Conservation (phyloP, 2,797 vertebrate genomes). For the Manis javanica region DNA sequence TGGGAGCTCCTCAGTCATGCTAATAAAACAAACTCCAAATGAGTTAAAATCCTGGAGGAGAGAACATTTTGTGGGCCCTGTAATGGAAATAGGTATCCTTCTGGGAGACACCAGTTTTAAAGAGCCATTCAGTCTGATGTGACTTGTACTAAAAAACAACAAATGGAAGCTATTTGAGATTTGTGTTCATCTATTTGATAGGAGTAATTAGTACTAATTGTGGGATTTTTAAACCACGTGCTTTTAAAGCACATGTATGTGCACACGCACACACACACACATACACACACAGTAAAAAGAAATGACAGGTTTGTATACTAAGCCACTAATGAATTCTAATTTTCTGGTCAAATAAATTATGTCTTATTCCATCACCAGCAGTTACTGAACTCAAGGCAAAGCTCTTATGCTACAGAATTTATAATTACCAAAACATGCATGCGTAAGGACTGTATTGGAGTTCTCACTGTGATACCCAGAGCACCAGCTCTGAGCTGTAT, state of each 20-base stretch:
- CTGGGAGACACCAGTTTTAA: constrained; percentile 57
- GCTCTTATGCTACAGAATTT: constrained; percentile 59
- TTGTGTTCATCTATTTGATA: constrained; percentile 67
- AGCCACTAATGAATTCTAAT: constrained; percentile 68
- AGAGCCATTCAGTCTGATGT: constrained; percentile 61
- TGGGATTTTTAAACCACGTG: constrained; percentile 63
- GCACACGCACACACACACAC: background rate
- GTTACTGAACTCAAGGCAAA: constrained; percentile 74
- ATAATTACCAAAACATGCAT: constrained; percentile 62
- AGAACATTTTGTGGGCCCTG: constrained; percentile 63
- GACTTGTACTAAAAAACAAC: constrained; percentile 66
- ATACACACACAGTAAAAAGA: background rate
- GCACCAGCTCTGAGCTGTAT: constrained; percentile 48
- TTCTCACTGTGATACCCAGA: constrained; percentile 71
- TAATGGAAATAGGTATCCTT: constrained; percentile 75
- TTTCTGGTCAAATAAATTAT: constrained; percentile 72
- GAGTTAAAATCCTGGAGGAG: constrained; percentile 71
- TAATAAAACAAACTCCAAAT: constrained; percentile 73
- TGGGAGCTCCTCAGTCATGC: constrained; percentile 72
- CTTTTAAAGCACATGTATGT: constrained; percentile 23
- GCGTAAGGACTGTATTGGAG: constrained; percentile 26
- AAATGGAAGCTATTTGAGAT: constrained; percentile 62
- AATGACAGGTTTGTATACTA: constrained; percentile 23
- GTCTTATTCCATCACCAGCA: constrained; percentile 68
- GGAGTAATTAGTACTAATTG: constrained; percentile 73